These are phyloP conservation scores for Nesoenas mayeri DNA, from an alignment of 2,113 vertebrate species.

Conservation along the genomic window DNA sequence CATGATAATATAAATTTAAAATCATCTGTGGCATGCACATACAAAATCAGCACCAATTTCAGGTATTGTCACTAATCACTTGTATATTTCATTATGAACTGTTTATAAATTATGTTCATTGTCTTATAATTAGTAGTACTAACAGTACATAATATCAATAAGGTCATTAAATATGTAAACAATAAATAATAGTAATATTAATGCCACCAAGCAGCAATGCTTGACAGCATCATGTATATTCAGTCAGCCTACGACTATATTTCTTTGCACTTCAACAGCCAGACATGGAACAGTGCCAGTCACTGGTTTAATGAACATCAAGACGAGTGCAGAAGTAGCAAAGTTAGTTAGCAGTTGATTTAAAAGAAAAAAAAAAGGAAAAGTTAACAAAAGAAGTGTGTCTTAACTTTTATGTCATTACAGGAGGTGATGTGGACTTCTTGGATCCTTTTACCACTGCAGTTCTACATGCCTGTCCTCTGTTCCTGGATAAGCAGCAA, in stretches of 20 bases:
- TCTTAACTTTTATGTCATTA: not conserved
- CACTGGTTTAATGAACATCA: not conserved
- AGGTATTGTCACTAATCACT: constrained; percentile 24
- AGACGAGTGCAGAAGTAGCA: not conserved
- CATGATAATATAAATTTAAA: constrained; percentile 27
- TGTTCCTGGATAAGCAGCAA: not conserved
- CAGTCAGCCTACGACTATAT: not conserved
- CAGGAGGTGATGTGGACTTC: not conserved
- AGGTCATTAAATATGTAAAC: constrained; percentile 73
- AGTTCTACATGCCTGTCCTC: not conserved
- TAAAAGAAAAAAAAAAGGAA: not conserved
- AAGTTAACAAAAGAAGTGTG: not conserved
- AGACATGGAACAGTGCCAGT: constrained; percentile 44
- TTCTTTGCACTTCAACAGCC: constrained; percentile 31
- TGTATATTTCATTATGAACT: constrained; percentile 14
- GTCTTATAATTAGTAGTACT: constrained; percentile 66
- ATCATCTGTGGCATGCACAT: not conserved
- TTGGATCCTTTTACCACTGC: not conserved
- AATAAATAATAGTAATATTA: constrained; percentile 70
- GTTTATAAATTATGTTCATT: constrained; percentile 68
- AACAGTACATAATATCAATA: constrained; percentile 67
- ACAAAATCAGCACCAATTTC: not conserved
- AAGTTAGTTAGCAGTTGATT: not conserved
- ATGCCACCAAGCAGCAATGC: not conserved
- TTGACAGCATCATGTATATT: constrained; percentile 27